A percentile compares a stretch with the other conserved stretches of the same genome.
These are phyloP conservation scores for Mythimna ferrago DNA, from an alignment of 2,888 invertebrate genomes.

Conservation along the genomic window DNA sequence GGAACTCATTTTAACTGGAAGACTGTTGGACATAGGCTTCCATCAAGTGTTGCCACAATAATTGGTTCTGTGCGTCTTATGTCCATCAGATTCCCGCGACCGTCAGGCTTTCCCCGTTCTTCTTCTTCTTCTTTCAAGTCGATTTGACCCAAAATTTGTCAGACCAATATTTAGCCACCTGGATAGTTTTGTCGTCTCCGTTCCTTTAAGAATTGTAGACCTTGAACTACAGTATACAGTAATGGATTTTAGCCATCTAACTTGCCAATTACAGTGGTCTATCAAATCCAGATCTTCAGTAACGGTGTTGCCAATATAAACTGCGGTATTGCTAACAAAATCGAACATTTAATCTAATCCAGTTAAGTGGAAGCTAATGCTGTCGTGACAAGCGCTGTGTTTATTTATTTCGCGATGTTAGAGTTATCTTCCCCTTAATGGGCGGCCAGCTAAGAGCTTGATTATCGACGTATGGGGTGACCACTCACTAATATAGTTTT, in stretches of 20 bases:
- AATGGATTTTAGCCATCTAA: constrained; percentile 8
- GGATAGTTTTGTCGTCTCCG: too few species aligned
- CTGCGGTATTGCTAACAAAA: constrained; percentile 64
- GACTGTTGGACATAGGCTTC: too few species aligned
- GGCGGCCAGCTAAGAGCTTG: constrained; percentile 80
- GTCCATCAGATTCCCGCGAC: too few species aligned
- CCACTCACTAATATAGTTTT: constrained; percentile 39
- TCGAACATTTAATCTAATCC: constrained; percentile 79
- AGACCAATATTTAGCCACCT: too few species aligned
- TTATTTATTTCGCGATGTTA: constrained; percentile 75
- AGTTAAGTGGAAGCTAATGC: constrained; percentile 85
- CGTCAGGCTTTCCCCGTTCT: too few species aligned
- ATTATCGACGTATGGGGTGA: constrained; percentile 67
- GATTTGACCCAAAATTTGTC: too few species aligned
- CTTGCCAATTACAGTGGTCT: constrained; percentile 46
- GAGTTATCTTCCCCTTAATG: constrained; percentile 83
- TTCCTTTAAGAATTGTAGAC: neutral
- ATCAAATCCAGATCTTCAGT: constrained; percentile 55
- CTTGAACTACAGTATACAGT: neutral
- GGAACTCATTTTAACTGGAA: too few species aligned
- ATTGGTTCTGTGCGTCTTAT: too few species aligned
- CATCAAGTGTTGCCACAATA: too few species aligned
- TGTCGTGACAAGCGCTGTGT: constrained; percentile 79
- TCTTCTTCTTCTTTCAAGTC: too few species aligned
- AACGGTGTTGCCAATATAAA: constrained; percentile 58